Evolutionary conservation across 1,140 invertebrate genomes (phyloP), one percentile per base, ranked within the genome.

Genomic region (Drepana arcuata): DNA sequence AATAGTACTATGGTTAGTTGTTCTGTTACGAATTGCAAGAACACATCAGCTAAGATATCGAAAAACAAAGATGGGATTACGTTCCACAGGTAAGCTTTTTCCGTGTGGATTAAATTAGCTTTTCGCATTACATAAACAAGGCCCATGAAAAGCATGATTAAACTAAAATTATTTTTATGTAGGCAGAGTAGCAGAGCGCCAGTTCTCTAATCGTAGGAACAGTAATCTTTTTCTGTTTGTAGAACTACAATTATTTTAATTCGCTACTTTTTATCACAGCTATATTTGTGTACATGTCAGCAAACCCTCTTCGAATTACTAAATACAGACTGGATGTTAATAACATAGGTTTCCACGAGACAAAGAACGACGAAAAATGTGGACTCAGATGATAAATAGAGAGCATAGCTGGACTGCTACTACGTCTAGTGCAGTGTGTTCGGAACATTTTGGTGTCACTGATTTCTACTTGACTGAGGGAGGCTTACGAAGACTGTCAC

Each of bases 321-420:
- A 21, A 23, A n/a, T n/a, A n/a, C n/a, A n/a, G n/a, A n/a, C n/a
- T n/a, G n/a, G n/a, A n/a, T n/a, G n/a, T n/a, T n/a, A n/a, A n/a
- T n/a, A n/a, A n/a, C n/a, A n/a, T n/a, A 75, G 71, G 43, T 75
- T 77, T 48, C 72, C 72, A 1, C 41, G 58, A 9, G 65, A 73
- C 25, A 55, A 59, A 14, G 47, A 48, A 0, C 51, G 72, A 37
- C 50, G 58, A 3, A 52, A 34, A 2, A 36, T 62, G 7, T 77
- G 72, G 72, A 65, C 72, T 36, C 40, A 63, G 31, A 65, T 69
- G n/a, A 56, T 77, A 2, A 66, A 68, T 30, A 52, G 69, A 24
- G 52, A 67, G 14, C 16, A 38, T 10, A 48, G 59, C 6, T 77
- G 72, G 72, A 18, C 25, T 0, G 43, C 72, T 0, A 68, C 67